Evolutionary conservation across 2,797 vertebrate species (phyloP).

Genomic region (Platyrinchus mystaceus): DNA sequence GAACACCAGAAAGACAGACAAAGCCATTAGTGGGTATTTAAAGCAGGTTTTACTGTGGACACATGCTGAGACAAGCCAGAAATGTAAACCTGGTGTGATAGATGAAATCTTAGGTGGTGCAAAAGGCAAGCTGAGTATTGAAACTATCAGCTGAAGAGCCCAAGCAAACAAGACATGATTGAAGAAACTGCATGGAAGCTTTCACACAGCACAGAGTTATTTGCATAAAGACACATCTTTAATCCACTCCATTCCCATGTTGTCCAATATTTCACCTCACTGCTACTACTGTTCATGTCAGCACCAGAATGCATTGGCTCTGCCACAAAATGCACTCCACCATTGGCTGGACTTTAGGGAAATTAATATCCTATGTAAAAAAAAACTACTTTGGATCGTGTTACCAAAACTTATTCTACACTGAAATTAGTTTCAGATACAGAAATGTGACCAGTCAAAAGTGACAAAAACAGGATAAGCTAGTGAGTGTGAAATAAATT

Average conservation of each 20-base stretch:
- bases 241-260: background rate
- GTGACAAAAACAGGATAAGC: background rate
- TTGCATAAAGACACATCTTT: background rate
- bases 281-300: background rate
- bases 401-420: background rate
- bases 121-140: background rate
- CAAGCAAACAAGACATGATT: background rate
- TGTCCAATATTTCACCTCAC: slow-evolving; percentile 4
- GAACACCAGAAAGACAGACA: background rate
- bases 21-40: background rate
- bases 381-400: background rate
- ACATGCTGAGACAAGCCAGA: background rate
- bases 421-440: background rate
- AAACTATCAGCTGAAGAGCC: background rate
- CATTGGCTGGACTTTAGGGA: background rate
- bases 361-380: background rate
- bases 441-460: background rate
- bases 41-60: background rate
- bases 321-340: background rate
- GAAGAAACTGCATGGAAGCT: background rate
- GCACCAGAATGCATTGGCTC: background rate
- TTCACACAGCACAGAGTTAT: background rate
- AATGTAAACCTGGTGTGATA: background rate
- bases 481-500: background rate
- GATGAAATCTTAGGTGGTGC: background rate